These are phyloP conservation scores for Mareca penelope DNA, from an alignment of 2,797 vertebrate genomes.

Conservation along the genomic window DNA sequence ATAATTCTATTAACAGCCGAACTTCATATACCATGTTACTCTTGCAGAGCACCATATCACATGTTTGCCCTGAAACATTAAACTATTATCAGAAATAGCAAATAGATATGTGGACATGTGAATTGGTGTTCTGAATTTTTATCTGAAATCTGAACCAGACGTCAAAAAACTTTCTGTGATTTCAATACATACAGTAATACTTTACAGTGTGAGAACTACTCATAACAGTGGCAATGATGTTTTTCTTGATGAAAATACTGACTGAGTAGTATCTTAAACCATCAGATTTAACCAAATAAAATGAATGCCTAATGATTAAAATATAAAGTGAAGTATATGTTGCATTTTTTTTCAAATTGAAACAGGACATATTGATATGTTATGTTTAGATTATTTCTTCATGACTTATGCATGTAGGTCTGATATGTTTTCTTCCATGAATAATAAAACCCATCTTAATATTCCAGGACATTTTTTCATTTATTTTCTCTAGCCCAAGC, in stretches of 20 bases:
- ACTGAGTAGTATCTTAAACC: background rate
- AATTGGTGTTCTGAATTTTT: background rate
- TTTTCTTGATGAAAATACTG: background rate
- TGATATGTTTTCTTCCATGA: background rate
- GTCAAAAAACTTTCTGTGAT: background rate
- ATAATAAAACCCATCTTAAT: background rate
- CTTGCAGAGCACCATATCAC: background rate
- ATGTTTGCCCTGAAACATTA: background rate
- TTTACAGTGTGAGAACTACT: background rate
- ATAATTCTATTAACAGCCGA: background rate
- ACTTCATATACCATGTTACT: background rate
- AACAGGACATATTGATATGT: background rate
- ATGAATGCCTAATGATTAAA: background rate
- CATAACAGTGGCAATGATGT: background rate
- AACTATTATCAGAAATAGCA: background rate
- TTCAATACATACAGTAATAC: background rate
- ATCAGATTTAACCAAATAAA: background rate
- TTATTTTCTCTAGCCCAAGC: background rate
- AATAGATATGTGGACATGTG: background rate
- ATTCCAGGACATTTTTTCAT: background rate
- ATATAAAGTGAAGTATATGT: background rate
- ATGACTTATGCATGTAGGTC: background rate
- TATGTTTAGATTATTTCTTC: background rate
- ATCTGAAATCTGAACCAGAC: background rate
- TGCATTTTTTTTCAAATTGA: background rate